phyloP scores from a whole-genome alignment of 2,888 invertebrate species.

The Steinernema scapterisci region DNA sequence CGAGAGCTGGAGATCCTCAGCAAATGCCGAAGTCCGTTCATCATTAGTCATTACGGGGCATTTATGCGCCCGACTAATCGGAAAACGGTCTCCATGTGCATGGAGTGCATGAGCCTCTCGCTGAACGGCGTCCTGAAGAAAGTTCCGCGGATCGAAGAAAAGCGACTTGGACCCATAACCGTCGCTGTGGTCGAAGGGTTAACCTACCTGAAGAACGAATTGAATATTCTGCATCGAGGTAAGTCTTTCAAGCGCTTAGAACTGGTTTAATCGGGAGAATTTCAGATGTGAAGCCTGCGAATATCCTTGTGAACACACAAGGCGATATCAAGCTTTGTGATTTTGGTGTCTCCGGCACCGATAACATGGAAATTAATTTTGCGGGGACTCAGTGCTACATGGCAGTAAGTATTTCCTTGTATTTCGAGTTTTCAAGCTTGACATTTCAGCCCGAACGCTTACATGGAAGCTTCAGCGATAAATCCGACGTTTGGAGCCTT shows the following conservation, averaged over 20 bases:
- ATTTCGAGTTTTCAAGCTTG: too few relatives aligned
- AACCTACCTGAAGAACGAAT: constrained; percentile 93
- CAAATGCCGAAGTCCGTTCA: too few relatives aligned
- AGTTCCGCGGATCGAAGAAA: constrained; percentile 93
- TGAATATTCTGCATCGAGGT: constrained; percentile 79
- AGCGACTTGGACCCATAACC: constrained; percentile 82
- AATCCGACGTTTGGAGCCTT: constrained; percentile 98
- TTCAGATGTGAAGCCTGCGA: constrained; percentile 95
- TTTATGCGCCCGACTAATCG: too few relatives aligned
- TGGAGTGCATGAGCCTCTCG: constrained; percentile 83
- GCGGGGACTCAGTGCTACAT: constrained; percentile 98
- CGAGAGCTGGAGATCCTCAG: too few relatives aligned
- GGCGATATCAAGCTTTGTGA: constrained; percentile 99
- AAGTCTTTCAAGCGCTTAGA: constrained; percentile 13
- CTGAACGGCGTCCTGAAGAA: constrained; percentile 88
- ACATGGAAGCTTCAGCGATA: constrained; percentile 90
- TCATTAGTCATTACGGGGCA: too few relatives aligned
- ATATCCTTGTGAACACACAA: constrained; percentile 94
- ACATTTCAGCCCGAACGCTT: constrained; percentile 86
- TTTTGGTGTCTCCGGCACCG: constrained; percentile 98
- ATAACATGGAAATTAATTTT: constrained; percentile 99
- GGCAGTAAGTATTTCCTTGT: constrained; percentile 77
- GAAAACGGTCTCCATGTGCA: too few relatives aligned
- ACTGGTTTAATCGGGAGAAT: constrained; percentile 15
- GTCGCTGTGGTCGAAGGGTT: constrained; percentile 86